Conservation (phyloP, 2,113 vertebrate species). For the Cichladusa arquata region DNA sequence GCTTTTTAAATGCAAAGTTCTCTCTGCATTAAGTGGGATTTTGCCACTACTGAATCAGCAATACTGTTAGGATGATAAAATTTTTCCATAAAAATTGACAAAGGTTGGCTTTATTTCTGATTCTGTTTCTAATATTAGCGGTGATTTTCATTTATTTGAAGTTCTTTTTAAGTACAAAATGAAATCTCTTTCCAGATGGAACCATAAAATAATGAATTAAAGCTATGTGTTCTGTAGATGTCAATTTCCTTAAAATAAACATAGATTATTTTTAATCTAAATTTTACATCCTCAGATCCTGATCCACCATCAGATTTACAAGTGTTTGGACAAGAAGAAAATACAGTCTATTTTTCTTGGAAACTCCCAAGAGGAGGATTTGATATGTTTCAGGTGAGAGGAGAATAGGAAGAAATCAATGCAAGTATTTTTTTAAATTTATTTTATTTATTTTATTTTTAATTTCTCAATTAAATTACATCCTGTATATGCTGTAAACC, state of each 20-base stretch:
- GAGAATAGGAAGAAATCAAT: neutral
- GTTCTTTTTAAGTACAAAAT: neutral
- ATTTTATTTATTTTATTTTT: no score
- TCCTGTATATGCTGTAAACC: neutral
- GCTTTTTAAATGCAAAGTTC: neutral
- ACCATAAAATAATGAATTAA: neutral
- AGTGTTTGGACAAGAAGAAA: constrained; percentile 76
- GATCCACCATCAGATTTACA: constrained; percentile 76
- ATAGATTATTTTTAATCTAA: neutral
- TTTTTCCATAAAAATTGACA: neutral
- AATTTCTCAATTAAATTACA: neutral
- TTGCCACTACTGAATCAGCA: neutral
- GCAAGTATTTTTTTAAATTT: neutral
- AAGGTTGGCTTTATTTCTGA: neutral
- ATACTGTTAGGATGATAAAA: neutral
- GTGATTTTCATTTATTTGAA: neutral
- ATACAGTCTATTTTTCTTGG: constrained; percentile 80
- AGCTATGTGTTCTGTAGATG: neutral
- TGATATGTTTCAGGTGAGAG: constrained; percentile 81
- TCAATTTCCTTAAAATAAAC: neutral
- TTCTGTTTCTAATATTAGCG: neutral
- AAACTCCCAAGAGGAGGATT: constrained; percentile 74
- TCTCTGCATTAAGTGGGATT: neutral
- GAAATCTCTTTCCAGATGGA: neutral
- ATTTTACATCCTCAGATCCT: constrained; percentile 67